phyloP scores from a whole-genome alignment of 2,888 invertebrate genomes.

The Andrena bucephala region DNA sequence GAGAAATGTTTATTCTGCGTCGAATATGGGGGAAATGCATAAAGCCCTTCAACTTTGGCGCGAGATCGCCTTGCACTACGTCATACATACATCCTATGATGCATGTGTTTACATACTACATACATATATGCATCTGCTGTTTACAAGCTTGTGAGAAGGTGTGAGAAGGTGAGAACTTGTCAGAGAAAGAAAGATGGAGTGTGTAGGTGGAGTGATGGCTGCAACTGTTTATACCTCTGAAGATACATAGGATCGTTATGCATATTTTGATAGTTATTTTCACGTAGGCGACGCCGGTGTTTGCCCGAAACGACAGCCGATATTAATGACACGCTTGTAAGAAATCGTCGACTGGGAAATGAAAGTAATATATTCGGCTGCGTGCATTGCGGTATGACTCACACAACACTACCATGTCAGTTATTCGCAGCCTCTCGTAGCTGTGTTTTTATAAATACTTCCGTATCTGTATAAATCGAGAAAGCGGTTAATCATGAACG shows the following conservation, averaged over 20 bases:
- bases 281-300: conserved; percentile 15
- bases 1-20: background rate
- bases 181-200: conserved; percentile 49
- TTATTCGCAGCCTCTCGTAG: conserved; percentile 45
- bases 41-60: conserved; percentile 32
- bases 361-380: conserved; percentile 45
- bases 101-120: too few species aligned
- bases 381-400: conserved; percentile 57
- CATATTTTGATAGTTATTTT: conserved; percentile 34
- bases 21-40: background rate
- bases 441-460: conserved; percentile 61
- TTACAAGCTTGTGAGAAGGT: conserved; percentile 32
- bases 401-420: conserved; percentile 55
- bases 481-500: conserved; percentile 60
- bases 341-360: conserved; percentile 36
- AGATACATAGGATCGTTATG: conserved; percentile 37
- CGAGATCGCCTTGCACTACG: conserved; percentile 11
- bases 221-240: conserved; percentile 30
- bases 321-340: conserved; percentile 8
- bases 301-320: conserved; percentile 2
- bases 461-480: conserved; percentile 30
- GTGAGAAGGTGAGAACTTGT: conserved; percentile 11
- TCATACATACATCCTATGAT: too few species aligned
- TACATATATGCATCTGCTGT: background rate
- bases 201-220: conserved; percentile 32